These are phyloP conservation scores for Andricus curvator DNA, from an alignment of 2,888 invertebrate species.

Conservation along the genomic window DNA sequence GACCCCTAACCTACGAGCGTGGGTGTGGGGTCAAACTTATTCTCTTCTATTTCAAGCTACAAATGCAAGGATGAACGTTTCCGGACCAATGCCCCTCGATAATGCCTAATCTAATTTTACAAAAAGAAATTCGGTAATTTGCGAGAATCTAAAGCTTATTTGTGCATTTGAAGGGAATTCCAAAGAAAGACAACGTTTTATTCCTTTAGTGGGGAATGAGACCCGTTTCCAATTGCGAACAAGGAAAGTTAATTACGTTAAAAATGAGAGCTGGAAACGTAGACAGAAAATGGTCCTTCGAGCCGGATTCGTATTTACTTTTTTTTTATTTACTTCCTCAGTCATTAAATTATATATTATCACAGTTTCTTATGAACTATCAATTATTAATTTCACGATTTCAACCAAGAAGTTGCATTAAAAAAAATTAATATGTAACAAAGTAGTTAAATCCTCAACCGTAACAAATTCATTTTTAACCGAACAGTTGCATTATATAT, in stretches of 20 bases:
- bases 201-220: not conserved
- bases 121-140: slow-evolving; percentile 33
- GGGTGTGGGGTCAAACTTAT: slow-evolving; percentile 61
- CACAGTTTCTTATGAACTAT: too few relatives aligned
- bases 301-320: too few relatives aligned
- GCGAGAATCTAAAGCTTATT: slow-evolving; percentile 5
- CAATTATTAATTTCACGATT: too few relatives aligned
- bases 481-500: too few relatives aligned
- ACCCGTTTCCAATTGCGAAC: not conserved
- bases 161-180: not conserved
- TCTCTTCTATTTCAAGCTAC: slow-evolving; percentile 25
- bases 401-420: too few relatives aligned
- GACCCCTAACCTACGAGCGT: slow-evolving; percentile 56
- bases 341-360: too few relatives aligned
- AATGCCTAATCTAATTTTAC: slow-evolving; percentile 38
- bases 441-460: too few relatives aligned
- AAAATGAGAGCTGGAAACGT: not conserved
- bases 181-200: not conserved
- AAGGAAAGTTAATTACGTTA: not conserved
- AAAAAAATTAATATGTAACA: too few relatives aligned
- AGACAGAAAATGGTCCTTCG: not conserved
- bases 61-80: slow-evolving; percentile 24
- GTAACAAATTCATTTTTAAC: too few relatives aligned
- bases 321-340: too few relatives aligned
- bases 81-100: slow-evolving; percentile 40